Evolutionary conservation across 2,113 vertebrate species (phyloP), one percentile per base, ranked within the genome.

Genomic region (Ictalurus punctatus): DNA sequence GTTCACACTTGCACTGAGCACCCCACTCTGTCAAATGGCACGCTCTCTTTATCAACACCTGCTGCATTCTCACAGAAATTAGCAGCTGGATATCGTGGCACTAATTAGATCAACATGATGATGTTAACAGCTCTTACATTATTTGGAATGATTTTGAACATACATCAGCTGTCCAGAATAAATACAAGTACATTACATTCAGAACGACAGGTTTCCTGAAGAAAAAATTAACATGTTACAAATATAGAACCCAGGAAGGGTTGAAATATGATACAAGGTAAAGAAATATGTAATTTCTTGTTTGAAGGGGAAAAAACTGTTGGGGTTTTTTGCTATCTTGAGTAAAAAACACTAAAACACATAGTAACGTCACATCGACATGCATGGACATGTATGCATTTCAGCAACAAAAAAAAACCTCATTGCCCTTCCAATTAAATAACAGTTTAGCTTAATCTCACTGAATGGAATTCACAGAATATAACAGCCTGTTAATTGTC

Each of bases 101-200:
- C 54, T 76, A 59, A 86, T 54, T 25, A 19, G 21, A 86, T 58
- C 23, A 86, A 19, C 84, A 27, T 30, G 84, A 37, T 58, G 84
- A 58, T 71, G 30, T 54, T 85, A 74, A 56, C 83, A 30, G 17
- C 14, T 19, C 14, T 58, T 58, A 19, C 16, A 5, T 58, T 58
- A 58, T 19, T 58, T 5, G 56, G 56, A 19, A 58, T 19, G 16
- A 58, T 58, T 58, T 58, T 58, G 16, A 58, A 58, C 17, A 17
- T 17, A 58, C 56, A 58, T 58, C 56, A 17, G n/a, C 83, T 85
- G 63, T 56, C 14, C 63, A 54, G 83, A 8, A 19, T 30, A 13
- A 71, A 71, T 23, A 48, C 9, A 71, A 30, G 10, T 54, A 34
- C 25, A 69, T 69, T 54, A 54, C 19, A 71, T 85, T 52, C 16